phyloP scores from a whole-genome alignment of 2,113 vertebrate species.

The Dendropsophus ebraccatus region DNA sequence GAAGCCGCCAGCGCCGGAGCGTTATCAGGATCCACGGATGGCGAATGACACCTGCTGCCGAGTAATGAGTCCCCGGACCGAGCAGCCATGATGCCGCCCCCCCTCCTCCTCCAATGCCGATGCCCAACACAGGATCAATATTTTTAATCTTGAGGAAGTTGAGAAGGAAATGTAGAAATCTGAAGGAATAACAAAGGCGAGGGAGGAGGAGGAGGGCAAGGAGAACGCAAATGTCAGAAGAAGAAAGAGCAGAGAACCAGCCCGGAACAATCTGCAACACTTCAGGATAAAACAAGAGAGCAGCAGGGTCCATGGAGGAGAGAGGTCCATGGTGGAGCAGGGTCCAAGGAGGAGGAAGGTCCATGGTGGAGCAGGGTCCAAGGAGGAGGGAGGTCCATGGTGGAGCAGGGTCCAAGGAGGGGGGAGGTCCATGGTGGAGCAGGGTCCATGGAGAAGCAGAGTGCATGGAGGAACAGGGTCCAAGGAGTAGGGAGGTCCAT shows the following conservation, averaged over 20 bases:
- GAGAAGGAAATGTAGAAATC: neutral
- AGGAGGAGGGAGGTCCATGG: no score
- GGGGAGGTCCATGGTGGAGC: no score
- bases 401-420: no score
- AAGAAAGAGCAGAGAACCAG: neutral
- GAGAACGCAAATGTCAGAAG: neutral
- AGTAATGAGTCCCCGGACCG: neutral
- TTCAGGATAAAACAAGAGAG: neutral
- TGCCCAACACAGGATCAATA: slow-evolving; percentile 29
- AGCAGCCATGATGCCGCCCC: neutral
- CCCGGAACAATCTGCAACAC: neutral
- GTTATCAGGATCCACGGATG: neutral
- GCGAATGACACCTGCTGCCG: neutral
- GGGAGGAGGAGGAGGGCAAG: no score
- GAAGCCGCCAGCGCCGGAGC: neutral
- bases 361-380: no score
- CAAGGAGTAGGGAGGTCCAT: no score
- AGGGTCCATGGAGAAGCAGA: no score
- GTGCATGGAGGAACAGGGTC: no score
- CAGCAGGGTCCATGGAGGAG: neutral
- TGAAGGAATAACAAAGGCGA: neutral
- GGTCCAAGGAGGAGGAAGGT: no score
- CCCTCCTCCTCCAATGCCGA: no score
- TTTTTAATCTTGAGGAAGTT: slow-evolving; percentile 19
- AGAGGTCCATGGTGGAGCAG: no score